Base-by-base conservation (phyloP, 2,797 vertebrate genomes). In the Alfaro cultratus region DNA sequence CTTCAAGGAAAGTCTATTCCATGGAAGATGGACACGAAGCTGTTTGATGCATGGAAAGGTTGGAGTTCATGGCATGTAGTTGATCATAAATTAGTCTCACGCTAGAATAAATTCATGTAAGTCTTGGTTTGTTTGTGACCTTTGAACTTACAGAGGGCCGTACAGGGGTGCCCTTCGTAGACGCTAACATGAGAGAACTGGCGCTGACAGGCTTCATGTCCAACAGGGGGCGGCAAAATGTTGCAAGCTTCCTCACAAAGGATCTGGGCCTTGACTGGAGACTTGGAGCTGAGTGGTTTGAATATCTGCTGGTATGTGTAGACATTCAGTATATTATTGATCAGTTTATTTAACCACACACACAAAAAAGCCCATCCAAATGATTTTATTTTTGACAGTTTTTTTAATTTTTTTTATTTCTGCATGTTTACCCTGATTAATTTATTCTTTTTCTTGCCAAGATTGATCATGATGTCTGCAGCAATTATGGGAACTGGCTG, bases 401-500 rank as follows among this genome's bases (percentile, higher is more conserved):
- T 51, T 9, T 1, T 9, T 49, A n/a, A n/a, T 23, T 5, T 7
- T 70, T 13, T 1, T 0, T 2, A n/a, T 70, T 41, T 41, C 23
- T 49, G n/a, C 26, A 34, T 29, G 39, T 39, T 8, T 29, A 41
- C 0, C 1, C 2, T 78, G 2, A 71, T 79, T 51, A 1, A 26
- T 1, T 70, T 41, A 12, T 81, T 74, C 73, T 0, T 15, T 68
- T 21, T 62, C 29, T 45, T 43, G n/a, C 43, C 78, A 41, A 97
- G 97, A 94, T 97, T 62, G 97, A 97, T 89, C 91, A 96, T 0
- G 96, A 97, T 0, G 95, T 97, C 83, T 96, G 95, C 79, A 97
- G 96, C 87, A 97, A 97, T 94, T 97, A 97, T 0, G 96, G 97
- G 21, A 97, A 97, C 94, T 97, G 96, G 96, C 90, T 97, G 0